Conservation (phyloP, 2,888 invertebrate species). For the Temnothorax ravouxi region DNA sequence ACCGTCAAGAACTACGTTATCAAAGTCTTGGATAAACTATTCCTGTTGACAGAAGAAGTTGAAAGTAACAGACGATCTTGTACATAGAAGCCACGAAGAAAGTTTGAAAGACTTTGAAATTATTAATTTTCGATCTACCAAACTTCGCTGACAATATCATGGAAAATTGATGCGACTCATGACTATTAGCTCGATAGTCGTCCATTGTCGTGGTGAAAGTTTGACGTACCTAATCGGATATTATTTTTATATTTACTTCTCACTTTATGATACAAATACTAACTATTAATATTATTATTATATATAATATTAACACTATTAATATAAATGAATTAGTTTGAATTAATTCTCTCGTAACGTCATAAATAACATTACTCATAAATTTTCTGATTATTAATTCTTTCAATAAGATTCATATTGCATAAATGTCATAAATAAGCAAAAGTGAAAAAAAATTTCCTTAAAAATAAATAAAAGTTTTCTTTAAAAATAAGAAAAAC, state of each 20-base stretch:
- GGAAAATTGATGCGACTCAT: slow-evolving; percentile 15
- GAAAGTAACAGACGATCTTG: slow-evolving; percentile 12
- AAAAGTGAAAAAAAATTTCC: background rate
- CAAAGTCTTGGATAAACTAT: background rate
- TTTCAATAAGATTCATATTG: background rate
- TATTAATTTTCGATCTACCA: slow-evolving; percentile 1
- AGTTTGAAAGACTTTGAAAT: slow-evolving; percentile 6
- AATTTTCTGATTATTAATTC: slow-evolving; percentile 1
- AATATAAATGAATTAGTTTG: background rate
- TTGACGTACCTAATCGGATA: background rate
- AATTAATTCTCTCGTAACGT: background rate
- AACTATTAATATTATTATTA: too few species aligned
- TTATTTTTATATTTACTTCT: slow-evolving; percentile 3
- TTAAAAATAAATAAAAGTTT: background rate
- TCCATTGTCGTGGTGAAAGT: background rate
- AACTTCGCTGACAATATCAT: background rate
- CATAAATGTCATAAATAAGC: background rate
- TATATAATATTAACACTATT: too few species aligned
- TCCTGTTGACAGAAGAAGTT: slow-evolving; percentile 29
- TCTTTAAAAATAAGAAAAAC: background rate
- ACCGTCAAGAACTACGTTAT: background rate
- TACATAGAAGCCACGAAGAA: background rate
- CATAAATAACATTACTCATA: background rate
- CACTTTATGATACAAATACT: background rate
- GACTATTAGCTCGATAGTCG: background rate